phyloP scores from a whole-genome alignment of 2,113 vertebrate genomes.

The Bungarus multicinctus region DNA sequence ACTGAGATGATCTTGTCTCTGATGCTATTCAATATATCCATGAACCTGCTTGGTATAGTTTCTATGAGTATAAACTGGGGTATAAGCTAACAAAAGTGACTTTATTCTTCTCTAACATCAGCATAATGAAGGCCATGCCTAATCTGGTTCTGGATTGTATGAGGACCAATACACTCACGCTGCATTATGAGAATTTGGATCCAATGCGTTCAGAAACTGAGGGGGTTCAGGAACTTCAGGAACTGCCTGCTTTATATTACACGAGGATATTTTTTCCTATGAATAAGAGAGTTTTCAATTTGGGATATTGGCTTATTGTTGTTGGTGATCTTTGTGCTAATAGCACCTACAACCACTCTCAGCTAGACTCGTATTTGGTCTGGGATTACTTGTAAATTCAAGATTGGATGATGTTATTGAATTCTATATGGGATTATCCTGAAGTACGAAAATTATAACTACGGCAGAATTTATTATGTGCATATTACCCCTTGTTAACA shows the following conservation, averaged over 20 bases:
- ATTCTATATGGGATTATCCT: neutral
- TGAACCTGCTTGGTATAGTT: neutral
- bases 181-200: neutral
- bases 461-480: neutral
- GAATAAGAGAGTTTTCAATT: neutral
- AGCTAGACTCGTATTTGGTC: neutral
- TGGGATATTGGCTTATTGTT: neutral
- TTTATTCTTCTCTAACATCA: neutral
- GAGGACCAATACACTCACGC: neutral
- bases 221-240: neutral
- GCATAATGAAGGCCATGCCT: neutral
- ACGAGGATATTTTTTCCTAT: neutral
- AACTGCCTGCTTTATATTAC: neutral
- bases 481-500: neutral
- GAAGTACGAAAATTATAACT: neutral
- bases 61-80: neutral
- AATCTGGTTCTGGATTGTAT: neutral
- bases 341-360: neutral
- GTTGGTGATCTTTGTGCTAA: neutral
- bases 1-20: neutral
- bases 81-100: neutral
- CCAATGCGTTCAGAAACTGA: neutral
- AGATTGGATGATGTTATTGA: neutral
- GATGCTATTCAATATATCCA: neutral
- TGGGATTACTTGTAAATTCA: neutral